These are phyloP conservation scores for Lagopus muta DNA, from an alignment of 2,113 vertebrate genomes.

Conservation along the genomic window DNA sequence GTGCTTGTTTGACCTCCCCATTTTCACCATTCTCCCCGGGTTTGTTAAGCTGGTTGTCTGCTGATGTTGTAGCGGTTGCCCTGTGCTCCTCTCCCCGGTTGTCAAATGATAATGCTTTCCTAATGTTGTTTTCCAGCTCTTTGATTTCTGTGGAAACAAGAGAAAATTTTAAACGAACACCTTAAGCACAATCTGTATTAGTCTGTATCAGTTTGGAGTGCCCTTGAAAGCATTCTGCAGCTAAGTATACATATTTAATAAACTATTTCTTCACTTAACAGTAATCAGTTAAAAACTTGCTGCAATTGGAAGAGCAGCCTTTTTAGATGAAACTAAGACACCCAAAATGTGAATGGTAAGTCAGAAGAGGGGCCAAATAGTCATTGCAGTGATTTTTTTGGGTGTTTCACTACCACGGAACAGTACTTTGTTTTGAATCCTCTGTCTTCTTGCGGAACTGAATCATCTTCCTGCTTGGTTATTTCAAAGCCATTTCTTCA, in stretches of 20 bases:
- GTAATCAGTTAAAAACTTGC: neutral
- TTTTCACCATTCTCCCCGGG: slow-evolving; percentile 86
- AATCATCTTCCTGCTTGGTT: slow-evolving; percentile 51
- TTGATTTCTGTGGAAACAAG: slow-evolving; percentile 84
- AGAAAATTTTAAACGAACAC: neutral
- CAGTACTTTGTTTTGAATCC: slow-evolving; percentile 21
- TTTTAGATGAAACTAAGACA: slow-evolving; percentile 40
- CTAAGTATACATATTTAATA: neutral
- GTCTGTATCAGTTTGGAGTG: neutral
- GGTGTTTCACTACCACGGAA: slow-evolving; percentile 29
- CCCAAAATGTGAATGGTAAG: slow-evolving; percentile 18
- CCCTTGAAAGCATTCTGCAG: neutral
- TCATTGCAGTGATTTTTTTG: slow-evolving; percentile 10
- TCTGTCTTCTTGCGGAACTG: slow-evolving; percentile 37
- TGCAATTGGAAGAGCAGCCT: slow-evolving; percentile 39
- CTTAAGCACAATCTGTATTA: neutral
- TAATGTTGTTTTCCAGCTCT: slow-evolving; percentile 93
- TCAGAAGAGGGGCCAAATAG: slow-evolving; percentile 16
- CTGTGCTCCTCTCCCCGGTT: slow-evolving; percentile 91
- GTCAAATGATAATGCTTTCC: slow-evolving; percentile 92
- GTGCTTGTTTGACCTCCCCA: slow-evolving; percentile 86
- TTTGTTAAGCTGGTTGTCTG: slow-evolving; percentile 76
- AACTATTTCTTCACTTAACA: slow-evolving; percentile 36
- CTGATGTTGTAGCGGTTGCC: slow-evolving; percentile 79
- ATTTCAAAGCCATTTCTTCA: neutral